phyloP scores from a whole-genome alignment of 1,140 invertebrate genomes.

The Gonatopus flavifemur region DNA sequence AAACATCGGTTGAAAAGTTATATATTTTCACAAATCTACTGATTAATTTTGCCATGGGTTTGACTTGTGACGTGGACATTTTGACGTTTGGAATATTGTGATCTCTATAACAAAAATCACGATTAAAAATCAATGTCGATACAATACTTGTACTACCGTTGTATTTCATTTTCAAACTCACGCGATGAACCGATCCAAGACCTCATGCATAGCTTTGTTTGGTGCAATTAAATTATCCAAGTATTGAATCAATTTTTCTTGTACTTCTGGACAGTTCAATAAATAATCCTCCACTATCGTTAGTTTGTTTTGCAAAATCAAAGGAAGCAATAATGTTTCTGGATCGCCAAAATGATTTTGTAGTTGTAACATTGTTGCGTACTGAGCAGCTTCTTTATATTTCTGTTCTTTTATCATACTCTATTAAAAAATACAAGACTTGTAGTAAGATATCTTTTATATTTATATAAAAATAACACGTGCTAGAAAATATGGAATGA shows the following conservation, averaged over 20 bases:
- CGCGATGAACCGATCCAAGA: slow-evolving; percentile 51
- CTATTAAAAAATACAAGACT: slow-evolving; percentile 31
- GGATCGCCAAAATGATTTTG: slow-evolving; percentile 65
- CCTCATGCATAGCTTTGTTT: slow-evolving; percentile 43
- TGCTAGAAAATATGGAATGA: neutral
- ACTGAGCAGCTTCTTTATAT: slow-evolving; percentile 70
- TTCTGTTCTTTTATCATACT: slow-evolving; percentile 58
- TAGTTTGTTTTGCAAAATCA: slow-evolving; percentile 74
- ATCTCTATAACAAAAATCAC: slow-evolving; percentile 43
- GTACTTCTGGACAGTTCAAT: slow-evolving; percentile 60
- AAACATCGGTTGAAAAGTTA: slow-evolving; percentile 63
- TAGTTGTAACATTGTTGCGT: slow-evolving; percentile 64
- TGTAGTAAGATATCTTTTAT: neutral
- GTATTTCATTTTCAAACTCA: slow-evolving; percentile 36
- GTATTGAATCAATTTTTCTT: slow-evolving; percentile 62
- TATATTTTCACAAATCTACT: slow-evolving; percentile 64
- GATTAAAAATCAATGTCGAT: neutral
- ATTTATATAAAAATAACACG: neutral
- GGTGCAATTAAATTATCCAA: slow-evolving; percentile 64
- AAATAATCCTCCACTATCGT: slow-evolving; percentile 70
- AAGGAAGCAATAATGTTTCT: slow-evolving; percentile 68
- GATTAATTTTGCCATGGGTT: slow-evolving; percentile 65
- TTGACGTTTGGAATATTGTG: slow-evolving; percentile 64
- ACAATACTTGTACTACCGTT: no score
- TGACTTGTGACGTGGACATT: slow-evolving; percentile 61